Percentiles rank a stretch among this genome's conserved stretches.
phyloP scores from a whole-genome alignment of 1,140 invertebrate species.

The Archegozetes longisetosus region DNA sequence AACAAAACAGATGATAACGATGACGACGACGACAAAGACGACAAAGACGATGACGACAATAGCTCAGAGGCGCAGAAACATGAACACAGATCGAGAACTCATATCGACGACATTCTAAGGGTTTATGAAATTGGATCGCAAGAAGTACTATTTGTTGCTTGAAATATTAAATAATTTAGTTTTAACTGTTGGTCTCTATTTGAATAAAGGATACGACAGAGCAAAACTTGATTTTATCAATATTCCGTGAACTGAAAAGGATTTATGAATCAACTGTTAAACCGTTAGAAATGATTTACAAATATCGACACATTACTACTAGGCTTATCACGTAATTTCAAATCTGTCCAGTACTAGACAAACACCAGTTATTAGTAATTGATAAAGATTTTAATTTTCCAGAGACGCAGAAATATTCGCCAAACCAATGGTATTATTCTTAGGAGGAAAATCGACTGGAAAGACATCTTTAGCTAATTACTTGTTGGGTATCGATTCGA shows the following conservation, averaged over 20 bases:
- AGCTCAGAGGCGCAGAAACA: slow-evolving; percentile 3
- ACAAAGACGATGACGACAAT: slow-evolving; percentile 13
- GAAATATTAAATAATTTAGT: too few relatives aligned
- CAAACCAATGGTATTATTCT: slow-evolving; percentile 75
- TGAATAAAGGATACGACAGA: slow-evolving; percentile 33
- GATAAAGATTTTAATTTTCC: too few relatives aligned
- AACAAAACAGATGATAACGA: slow-evolving; percentile 17
- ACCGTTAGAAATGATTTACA: slow-evolving; percentile 72
- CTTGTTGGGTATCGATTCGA: slow-evolving; percentile 68
- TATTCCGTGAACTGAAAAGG: slow-evolving; percentile 66
- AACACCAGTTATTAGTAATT: too few relatives aligned
- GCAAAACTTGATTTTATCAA: slow-evolving; percentile 48
- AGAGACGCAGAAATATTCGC: slow-evolving; percentile 83
- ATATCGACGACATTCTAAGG: slow-evolving; percentile 59
- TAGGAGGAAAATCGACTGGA: slow-evolving; percentile 89
- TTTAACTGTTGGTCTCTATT: neutral
- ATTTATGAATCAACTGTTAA: slow-evolving; percentile 74
- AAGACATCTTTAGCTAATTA: slow-evolving; percentile 91
- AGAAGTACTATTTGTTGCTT: slow-evolving; percentile 24
- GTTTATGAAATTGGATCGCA: slow-evolving; percentile 44
- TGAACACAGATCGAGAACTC: slow-evolving; percentile 38
- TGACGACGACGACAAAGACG: slow-evolving; percentile 10
- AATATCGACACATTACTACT: slow-evolving; percentile 79
- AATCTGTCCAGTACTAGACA: too few relatives aligned
- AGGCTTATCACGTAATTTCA: slow-evolving; percentile 30